Conservation (phyloP, 2,113 vertebrate species). For the Sceloporus tristichus region DNA sequence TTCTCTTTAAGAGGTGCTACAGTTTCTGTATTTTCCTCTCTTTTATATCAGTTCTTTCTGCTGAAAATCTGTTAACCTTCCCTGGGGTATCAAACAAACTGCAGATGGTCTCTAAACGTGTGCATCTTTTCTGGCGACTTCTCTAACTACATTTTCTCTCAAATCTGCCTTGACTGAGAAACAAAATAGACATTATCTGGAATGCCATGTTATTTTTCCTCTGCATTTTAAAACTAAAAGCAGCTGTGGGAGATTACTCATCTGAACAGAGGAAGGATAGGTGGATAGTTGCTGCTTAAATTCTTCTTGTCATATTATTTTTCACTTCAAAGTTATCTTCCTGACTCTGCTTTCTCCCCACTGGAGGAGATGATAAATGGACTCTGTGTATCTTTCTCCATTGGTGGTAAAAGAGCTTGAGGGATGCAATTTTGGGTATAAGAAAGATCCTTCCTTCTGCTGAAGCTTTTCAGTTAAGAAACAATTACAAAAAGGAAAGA, state of each 20-base stretch:
- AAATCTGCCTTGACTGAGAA: not conserved
- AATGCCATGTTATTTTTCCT: not conserved
- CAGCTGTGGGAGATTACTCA: too few relatives aligned
- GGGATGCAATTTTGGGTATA: not conserved
- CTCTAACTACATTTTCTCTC: not conserved
- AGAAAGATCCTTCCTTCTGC: not conserved
- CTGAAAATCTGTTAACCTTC: not conserved
- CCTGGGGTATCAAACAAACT: not conserved
- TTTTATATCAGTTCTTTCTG: constrained; percentile 6
- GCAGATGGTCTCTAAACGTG: not conserved
- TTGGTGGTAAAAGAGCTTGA: not conserved
- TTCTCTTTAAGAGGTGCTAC: not conserved
- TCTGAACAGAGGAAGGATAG: not conserved
- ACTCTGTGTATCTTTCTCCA: not conserved
- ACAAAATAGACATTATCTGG: not conserved
- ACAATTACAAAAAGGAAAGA: not conserved
- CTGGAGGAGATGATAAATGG: not conserved
- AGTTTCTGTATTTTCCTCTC: not conserved
- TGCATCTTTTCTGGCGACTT: not conserved
- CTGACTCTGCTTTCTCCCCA: not conserved
- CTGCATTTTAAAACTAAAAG: not conserved
- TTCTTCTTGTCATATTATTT: not conserved
- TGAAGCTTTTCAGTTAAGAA: not conserved
- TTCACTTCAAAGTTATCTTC: not conserved
- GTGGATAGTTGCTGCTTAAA: not conserved